Conservation (phyloP, 2,888 invertebrate species). For the Coecobrya sp. region DNA sequence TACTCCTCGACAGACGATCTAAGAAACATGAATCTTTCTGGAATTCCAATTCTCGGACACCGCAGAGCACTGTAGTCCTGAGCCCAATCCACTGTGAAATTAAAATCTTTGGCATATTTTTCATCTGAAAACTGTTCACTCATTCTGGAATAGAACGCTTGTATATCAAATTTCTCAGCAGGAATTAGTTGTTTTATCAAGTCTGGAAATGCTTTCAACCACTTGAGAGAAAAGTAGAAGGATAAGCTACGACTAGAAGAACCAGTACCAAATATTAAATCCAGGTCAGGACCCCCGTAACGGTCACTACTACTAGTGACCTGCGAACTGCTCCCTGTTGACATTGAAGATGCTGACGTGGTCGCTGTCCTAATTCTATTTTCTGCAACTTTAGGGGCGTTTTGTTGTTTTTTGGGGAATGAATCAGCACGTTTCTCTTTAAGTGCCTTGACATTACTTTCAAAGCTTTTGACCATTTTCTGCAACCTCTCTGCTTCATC, state of each 20-base stretch:
- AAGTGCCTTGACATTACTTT: slow-evolving; percentile 76
- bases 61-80: slow-evolving; percentile 81
- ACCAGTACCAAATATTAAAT: slow-evolving; percentile 84
- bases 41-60: slow-evolving; percentile 83
- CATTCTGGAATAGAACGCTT: slow-evolving; percentile 84
- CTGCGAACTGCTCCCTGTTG: not conserved
- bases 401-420: slow-evolving; percentile 21
- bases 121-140: slow-evolving; percentile 83
- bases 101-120: slow-evolving; percentile 82
- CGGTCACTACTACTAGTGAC: not conserved
- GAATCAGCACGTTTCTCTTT: slow-evolving; percentile 31
- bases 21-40: slow-evolving; percentile 85
- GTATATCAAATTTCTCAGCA: slow-evolving; percentile 85
- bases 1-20: slow-evolving; percentile 83
- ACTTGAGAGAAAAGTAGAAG: slow-evolving; percentile 85
- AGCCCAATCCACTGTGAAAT: slow-evolving; percentile 83
- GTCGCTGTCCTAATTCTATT: slow-evolving; percentile 52
- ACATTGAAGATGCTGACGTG: slow-evolving; percentile 6
- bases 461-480: slow-evolving; percentile 84
- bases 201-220: slow-evolving; percentile 85
- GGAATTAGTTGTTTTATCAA: slow-evolving; percentile 85
- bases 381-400: slow-evolving; percentile 17
- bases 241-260: slow-evolving; percentile 82
- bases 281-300: slow-evolving; percentile 81
- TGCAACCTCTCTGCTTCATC: slow-evolving; percentile 81